Evolutionary conservation across 2,888 invertebrate genomes (phyloP).

Genomic region (Pteria penguin): DNA sequence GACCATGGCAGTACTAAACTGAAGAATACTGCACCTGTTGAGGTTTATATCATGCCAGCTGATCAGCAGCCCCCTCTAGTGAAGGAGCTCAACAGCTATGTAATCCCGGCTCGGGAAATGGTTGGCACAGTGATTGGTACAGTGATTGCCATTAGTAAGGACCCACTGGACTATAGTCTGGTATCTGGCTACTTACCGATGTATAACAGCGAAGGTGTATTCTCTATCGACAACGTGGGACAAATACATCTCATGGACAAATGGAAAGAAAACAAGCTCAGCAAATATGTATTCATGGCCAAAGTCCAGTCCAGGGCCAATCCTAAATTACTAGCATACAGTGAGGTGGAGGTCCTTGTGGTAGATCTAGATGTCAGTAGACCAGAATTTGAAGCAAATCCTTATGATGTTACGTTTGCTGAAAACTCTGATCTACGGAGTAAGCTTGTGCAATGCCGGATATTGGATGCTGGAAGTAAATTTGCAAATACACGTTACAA

Average conservation of each 20-base stretch:
- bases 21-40: conserved; percentile 90
- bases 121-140: conserved; percentile 87
- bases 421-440: conserved; percentile 84
- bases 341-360: conserved; percentile 86
- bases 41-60: conserved; percentile 88
- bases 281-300: conserved; percentile 75
- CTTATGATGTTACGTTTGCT: conserved; percentile 88
- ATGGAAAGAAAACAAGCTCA: conserved; percentile 88
- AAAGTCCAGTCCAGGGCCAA: conserved; percentile 87
- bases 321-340: conserved; percentile 85
- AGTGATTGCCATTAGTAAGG: conserved; percentile 84
- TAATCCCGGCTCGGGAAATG: conserved; percentile 88
- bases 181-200: conserved; percentile 83
- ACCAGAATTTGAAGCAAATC: conserved; percentile 91
- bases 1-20: conserved; percentile 87
- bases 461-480: conserved; percentile 82
- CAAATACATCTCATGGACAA: conserved; percentile 82
- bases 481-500: conserved; percentile 89
- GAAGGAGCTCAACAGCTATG: conserved; percentile 88
- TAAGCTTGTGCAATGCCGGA: conserved; percentile 79
- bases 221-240: conserved; percentile 67
- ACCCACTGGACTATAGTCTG: conserved; percentile 83
- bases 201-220: conserved; percentile 79
- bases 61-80: conserved; percentile 87
- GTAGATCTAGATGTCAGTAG: conserved; percentile 94